phyloP scores from a whole-genome alignment of 2,888 invertebrate genomes.

The Phalera bucephala region DNA sequence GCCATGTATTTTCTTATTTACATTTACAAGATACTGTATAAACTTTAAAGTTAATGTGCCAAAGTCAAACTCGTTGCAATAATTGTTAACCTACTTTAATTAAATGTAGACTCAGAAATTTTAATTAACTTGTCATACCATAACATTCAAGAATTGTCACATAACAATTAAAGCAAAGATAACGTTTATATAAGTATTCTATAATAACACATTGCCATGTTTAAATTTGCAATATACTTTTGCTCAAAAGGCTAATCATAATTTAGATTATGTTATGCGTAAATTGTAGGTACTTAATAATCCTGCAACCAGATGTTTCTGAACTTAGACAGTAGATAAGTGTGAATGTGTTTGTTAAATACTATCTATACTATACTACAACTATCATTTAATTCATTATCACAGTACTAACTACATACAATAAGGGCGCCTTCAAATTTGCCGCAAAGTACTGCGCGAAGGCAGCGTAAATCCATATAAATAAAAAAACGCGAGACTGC shows the following conservation, averaged over 20 bases:
- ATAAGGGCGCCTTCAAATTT: too few relatives aligned
- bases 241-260: conserved; percentile 54
- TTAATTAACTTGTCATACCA: conserved; percentile 28
- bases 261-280: conserved; percentile 25
- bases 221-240: conserved; percentile 37
- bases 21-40: too few relatives aligned
- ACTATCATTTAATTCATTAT: too few relatives aligned
- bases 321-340: not conserved
- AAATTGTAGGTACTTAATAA: conserved; percentile 25
- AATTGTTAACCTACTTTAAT: conserved; percentile 37
- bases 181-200: conserved; percentile 12
- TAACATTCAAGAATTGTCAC: conserved; percentile 13
- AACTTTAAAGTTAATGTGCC: conserved; percentile 59
- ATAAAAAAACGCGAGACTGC: too few relatives aligned
- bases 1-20: too few relatives aligned
- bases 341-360: not conserved
- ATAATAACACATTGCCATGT: conserved; percentile 16
- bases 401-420: too few relatives aligned
- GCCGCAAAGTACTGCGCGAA: too few relatives aligned
- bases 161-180: conserved; percentile 17
- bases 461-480: too few relatives aligned
- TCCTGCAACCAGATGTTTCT: conserved; percentile 7
- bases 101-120: conserved; percentile 29
- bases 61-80: conserved; percentile 69
- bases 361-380: too few relatives aligned